phyloP scores from a whole-genome alignment of 1,140 invertebrate species.

The Trachymyrmex cornetzi region DNA sequence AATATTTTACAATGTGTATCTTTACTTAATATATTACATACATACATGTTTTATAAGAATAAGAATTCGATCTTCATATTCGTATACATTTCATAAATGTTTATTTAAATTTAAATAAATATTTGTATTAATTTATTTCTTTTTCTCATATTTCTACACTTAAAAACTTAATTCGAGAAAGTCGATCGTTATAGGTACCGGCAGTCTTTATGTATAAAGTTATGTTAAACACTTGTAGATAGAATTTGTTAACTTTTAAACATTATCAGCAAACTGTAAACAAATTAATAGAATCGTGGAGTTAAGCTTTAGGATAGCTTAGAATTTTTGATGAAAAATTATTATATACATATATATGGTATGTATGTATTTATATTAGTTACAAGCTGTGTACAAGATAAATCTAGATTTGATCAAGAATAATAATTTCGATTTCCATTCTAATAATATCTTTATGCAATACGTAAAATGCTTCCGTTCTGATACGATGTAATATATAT shows the following conservation, averaged over 20 bases:
- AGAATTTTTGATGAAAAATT: conserved; percentile 34
- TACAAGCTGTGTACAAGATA: conserved; percentile 6
- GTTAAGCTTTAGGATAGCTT: conserved; percentile 2
- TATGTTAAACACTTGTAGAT: conserved; percentile 32
- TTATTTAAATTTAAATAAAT: conserved; percentile 1
- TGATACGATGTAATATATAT: not conserved
- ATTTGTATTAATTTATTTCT: not conserved
- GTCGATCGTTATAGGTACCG: not conserved
- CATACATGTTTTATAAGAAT: not conserved
- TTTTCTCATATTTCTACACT: not conserved
- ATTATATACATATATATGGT: conserved; percentile 4
- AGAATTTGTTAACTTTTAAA: conserved; percentile 36
- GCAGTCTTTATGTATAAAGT: conserved; percentile 1
- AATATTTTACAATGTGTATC: not conserved
- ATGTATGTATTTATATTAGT: conserved; percentile 23
- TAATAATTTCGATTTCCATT: conserved; percentile 34
- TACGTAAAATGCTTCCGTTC: not conserved
- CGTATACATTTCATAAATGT: not conserved
- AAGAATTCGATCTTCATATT: not conserved
- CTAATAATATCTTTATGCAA: not conserved
- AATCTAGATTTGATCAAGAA: conserved; percentile 26
- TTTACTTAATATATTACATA: no score
- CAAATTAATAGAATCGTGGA: not conserved
- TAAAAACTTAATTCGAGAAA: conserved; percentile 13
- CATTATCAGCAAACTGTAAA: conserved; percentile 36